Percentiles rank a stretch among this genome's conserved stretches.
These are phyloP conservation scores for Marisa cornuarietis DNA, from an alignment of 1,140 invertebrate genomes.

Conservation along the genomic window DNA sequence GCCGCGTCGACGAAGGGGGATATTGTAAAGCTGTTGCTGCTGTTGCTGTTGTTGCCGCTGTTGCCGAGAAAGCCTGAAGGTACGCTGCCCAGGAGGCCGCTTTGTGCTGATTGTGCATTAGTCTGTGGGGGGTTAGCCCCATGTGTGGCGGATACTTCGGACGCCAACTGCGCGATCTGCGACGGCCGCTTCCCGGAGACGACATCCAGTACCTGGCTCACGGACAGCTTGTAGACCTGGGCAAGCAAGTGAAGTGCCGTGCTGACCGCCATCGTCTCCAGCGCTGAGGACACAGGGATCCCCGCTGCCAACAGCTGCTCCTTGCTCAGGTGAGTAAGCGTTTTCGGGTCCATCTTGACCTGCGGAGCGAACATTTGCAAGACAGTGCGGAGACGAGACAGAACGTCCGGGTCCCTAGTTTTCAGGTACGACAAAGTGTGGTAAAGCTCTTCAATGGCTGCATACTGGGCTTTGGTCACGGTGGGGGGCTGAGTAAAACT, in stretches of 20 bases:
- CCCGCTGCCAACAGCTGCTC: slow-evolving; percentile 8
- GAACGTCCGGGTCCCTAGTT: not conserved
- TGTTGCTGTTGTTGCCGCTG: not conserved
- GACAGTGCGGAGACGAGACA: slow-evolving; percentile 1
- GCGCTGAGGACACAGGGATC: not conserved
- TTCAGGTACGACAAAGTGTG: not conserved
- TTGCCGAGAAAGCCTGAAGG: not conserved
- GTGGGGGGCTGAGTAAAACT: not conserved
- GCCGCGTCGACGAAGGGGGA: not conserved
- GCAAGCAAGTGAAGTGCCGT: slow-evolving; percentile 11
- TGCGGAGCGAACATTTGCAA: slow-evolving; percentile 11
- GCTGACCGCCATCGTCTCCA: slow-evolving; percentile 3
- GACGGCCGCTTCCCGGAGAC: not conserved
- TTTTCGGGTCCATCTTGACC: not conserved
- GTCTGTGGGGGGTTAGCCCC: too few species aligned
- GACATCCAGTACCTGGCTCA: slow-evolving; percentile 9
- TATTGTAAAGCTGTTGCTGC: not conserved
- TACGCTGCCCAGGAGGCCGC: not conserved
- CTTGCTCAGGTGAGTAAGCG: slow-evolving; percentile 2
- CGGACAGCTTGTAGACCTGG: not conserved
- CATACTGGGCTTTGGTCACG: not conserved
- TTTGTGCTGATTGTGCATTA: not conserved
- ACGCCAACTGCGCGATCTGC: not conserved
- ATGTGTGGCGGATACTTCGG: too few species aligned
- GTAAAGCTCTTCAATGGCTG: slow-evolving; percentile 1